A percentile compares a stretch with the other conserved stretches of the same genome.
Evolutionary conservation across 2,888 invertebrate genomes (phyloP).

Genomic region (Dasysyrphus albostriatus): DNA sequence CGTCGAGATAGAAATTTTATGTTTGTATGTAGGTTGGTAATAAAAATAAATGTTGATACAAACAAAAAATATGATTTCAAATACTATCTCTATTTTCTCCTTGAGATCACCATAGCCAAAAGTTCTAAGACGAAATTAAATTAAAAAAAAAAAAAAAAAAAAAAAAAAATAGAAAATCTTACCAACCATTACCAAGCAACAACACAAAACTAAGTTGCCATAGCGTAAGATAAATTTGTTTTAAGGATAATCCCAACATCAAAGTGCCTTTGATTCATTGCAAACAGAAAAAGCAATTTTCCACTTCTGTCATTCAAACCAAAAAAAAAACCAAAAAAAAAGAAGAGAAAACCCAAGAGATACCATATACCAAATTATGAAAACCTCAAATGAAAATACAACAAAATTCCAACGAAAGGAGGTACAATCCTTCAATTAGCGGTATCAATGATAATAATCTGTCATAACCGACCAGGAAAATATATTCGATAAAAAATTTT

Average conservation of each 20-base stretch:
- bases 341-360: neutral
- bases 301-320: constrained; percentile 65
- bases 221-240: constrained; percentile 61
- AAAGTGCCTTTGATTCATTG: constrained; percentile 67
- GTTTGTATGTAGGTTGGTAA: neutral
- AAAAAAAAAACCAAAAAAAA: constrained; percentile 8
- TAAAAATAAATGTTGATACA: neutral
- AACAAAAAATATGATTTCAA: neutral
- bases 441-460: neutral
- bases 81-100: neutral
- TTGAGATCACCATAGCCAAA: neutral
- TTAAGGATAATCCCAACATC: constrained; percentile 70
- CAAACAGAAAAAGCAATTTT: constrained; percentile 74
- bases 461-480: too few species aligned
- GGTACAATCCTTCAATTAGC: neutral
- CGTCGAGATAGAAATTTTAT: neutral
- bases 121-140: neutral
- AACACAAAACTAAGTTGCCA: constrained; percentile 10
- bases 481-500: too few species aligned
- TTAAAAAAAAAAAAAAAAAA: constrained; percentile 2
- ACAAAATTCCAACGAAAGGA: neutral
- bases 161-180: neutral
- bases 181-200: constrained; percentile 10
- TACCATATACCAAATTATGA: constrained; percentile 19
- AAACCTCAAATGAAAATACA: constrained; percentile 1